phyloP scores from a whole-genome alignment of 2,113 vertebrate genomes.

The Microcebus tavaratra region DNA sequence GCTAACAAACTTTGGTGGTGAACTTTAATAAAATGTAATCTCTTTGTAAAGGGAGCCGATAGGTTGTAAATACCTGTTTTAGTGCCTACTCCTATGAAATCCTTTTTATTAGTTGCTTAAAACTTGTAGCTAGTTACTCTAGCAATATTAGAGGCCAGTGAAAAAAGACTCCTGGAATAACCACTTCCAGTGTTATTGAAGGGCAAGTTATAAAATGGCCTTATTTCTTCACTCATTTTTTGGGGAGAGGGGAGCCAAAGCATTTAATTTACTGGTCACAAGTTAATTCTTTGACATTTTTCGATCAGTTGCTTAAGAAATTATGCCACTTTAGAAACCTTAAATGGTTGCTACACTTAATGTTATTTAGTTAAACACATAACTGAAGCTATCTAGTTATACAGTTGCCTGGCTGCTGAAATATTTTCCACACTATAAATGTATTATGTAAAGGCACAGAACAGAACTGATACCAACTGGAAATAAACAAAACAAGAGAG shows the following conservation, averaged over 20 bases:
- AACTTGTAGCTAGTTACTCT: neutral
- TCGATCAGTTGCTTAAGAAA: neutral
- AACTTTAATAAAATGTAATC: neutral
- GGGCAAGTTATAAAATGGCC: neutral
- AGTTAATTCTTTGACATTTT: neutral
- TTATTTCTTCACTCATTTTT: neutral
- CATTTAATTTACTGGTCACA: neutral
- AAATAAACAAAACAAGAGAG: neutral
- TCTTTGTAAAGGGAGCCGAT: neutral
- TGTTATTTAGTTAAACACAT: neutral
- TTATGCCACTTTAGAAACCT: neutral
- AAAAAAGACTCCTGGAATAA: neutral
- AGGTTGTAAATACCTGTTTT: neutral
- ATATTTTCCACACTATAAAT: neutral
- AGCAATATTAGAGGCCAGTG: neutral
- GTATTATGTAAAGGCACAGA: neutral
- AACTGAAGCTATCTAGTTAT: neutral
- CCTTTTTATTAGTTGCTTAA: neutral
- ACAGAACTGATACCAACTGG: neutral
- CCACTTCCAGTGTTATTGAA: neutral
- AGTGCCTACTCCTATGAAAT: neutral
- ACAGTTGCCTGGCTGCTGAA: neutral
- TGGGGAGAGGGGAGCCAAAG: too few relatives aligned
- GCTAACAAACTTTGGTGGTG: neutral
- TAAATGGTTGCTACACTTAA: neutral